Conservation (phyloP, 2,888 invertebrate species). For the Ennomos fuscantarius region DNA sequence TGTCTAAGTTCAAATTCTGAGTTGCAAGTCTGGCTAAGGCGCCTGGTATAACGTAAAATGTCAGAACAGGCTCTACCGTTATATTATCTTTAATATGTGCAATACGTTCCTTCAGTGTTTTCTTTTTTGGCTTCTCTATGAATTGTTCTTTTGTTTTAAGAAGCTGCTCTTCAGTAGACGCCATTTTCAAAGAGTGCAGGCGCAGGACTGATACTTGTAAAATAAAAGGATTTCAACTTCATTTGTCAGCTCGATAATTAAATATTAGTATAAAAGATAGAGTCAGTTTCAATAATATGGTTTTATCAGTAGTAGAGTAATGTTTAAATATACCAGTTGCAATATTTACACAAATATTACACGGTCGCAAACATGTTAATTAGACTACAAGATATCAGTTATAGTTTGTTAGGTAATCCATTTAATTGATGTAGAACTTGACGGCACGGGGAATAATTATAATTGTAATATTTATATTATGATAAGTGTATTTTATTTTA, state of each 20-base stretch:
- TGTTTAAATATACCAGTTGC: conserved; percentile 36
- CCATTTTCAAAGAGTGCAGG: conserved; percentile 51
- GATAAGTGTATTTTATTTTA: too few relatives aligned
- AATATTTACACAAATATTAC: conserved; percentile 23
- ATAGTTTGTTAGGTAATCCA: background rate
- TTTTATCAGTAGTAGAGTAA: conserved; percentile 42
- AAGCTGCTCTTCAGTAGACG: conserved; percentile 60
- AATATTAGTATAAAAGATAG: conserved; percentile 50
- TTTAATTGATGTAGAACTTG: conserved; percentile 4
- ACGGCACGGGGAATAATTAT: too few relatives aligned
- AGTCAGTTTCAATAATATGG: conserved; percentile 39
- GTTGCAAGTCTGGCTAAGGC: conserved; percentile 89
- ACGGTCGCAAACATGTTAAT: conserved; percentile 20
- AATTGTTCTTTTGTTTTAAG: conserved; percentile 48
- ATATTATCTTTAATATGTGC: conserved; percentile 82
- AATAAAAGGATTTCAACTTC: conserved; percentile 14
- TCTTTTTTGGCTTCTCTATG: conserved; percentile 50
- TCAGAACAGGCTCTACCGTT: conserved; percentile 87
- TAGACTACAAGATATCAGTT: conserved; percentile 6
- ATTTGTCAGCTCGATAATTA: conserved; percentile 37
- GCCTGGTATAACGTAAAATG: conserved; percentile 87
- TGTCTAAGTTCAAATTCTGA: conserved; percentile 93
- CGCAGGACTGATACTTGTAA: conserved; percentile 39
- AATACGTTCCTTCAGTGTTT: conserved; percentile 73
- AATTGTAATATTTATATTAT: too few relatives aligned